Base-by-base conservation (phyloP, 2,888 invertebrate species). In the Sphinx pinastri region DNA sequence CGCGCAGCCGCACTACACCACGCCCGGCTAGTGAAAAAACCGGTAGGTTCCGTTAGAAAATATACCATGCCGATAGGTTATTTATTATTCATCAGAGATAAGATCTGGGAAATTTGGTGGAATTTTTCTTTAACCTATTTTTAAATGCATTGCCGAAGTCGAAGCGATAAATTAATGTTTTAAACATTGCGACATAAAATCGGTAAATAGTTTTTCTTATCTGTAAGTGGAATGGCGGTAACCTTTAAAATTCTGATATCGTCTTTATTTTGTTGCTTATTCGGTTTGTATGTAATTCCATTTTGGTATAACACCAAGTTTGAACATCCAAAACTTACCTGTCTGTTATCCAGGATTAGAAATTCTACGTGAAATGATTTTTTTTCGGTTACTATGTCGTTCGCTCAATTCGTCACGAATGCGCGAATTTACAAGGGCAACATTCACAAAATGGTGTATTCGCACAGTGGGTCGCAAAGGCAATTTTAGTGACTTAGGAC, bases 1-100 rank as follows among this genome's bases (percentile, higher is more conserved):
- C 86, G 91, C 93, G 92, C 92, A 93, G 87, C 82, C 92, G 90
- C 88, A 92, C 92, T 88, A 88, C 88, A 92, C 93, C 93, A 93
- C 93, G 93, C 93, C 93, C 93, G 93, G 88, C 83, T 81, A 82
- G 79, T 79, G 80, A 68, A 75, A 83, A 78, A 81, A 84, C 79
- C 84, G 85, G 75, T 79, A 77, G 67, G 19, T 75, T 78, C 74
- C 80, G 81, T 71, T 76, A 67, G 67, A 38, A 67, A 67, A 67
- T 67, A 13, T 16, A 11, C 12, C 63, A 63, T 67, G 54, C n/a
- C 12, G 25, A 52, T 52, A 49, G 67, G 38, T 38, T 54, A 38
- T 38, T 67, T 67, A 52, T 38, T 54, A 67, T 63, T 63, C 63
- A 67, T 67, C 67, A 52, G n/a, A 45, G 67, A 52, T 54, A 54